phyloP scores from a whole-genome alignment of 1,140 invertebrate species.

The Calycopis cecrops region DNA sequence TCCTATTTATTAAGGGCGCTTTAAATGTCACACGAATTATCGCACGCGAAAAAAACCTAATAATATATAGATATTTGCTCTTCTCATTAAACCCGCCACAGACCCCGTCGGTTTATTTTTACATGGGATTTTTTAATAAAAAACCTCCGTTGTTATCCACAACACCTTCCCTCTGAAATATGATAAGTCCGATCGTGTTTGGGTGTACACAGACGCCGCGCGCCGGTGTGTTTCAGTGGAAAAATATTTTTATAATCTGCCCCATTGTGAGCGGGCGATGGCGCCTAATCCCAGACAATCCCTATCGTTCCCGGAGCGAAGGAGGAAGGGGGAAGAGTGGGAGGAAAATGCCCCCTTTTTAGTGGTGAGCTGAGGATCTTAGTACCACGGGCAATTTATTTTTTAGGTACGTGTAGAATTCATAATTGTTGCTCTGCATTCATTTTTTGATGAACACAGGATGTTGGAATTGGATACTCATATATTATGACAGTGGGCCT shows the following conservation, averaged over 20 bases:
- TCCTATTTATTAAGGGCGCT: no score
- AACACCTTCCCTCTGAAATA: slow-evolving; percentile 1
- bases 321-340: no score
- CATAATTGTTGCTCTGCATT: slow-evolving; percentile 29
- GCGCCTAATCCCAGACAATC: slow-evolving; percentile 28
- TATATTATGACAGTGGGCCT: no score
- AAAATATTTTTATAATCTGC: slow-evolving; percentile 27
- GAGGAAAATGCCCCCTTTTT: slow-evolving; percentile 26
- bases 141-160: not conserved
- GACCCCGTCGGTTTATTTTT: slow-evolving; percentile 20
- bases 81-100: slow-evolving; percentile 21
- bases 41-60: no score
- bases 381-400: slow-evolving; percentile 34
- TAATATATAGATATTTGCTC: no score
- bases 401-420: slow-evolving; percentile 30
- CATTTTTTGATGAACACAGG: no score
- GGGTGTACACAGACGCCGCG: not conserved
- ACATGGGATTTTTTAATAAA: not conserved
- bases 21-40: no score
- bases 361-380: slow-evolving; percentile 34
- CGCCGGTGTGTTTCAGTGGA: slow-evolving; percentile 22
- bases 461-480: no score
- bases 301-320: no score
- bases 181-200: slow-evolving; percentile 2
- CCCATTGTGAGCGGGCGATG: no score